Base-by-base conservation (phyloP, 2,888 invertebrate species). In the Biston stratarius region DNA sequence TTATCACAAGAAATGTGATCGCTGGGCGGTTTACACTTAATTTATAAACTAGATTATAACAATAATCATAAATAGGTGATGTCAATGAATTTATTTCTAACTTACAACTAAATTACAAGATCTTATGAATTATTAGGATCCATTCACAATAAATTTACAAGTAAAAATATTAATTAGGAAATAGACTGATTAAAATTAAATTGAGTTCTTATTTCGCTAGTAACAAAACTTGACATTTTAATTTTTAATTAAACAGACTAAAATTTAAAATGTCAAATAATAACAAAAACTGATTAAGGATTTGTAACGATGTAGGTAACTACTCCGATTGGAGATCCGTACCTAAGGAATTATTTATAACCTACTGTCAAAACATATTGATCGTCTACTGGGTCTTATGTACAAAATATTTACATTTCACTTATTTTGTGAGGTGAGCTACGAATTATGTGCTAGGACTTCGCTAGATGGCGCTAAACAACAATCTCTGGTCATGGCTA, bases 41-140 rank as follows among this genome's bases (percentile, higher is more conserved):
- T 51, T 65, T 69, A 66, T 67, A 75, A 71, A 77, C 73, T 75
- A 69, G 10, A 63, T 73, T 79, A 80, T 74, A 81, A 81, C 76
- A 77, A 80, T 82, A 78, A 77, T 78, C 79, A 85, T 81, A 80
- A 81, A 81, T 81, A 79, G 6, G 34, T 58, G 53, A 74, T 79
- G 77, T 82, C 82, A 77, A 81, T 77, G 77, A 74, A 72, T 64
- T 76, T 78, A 76, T 70, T 71, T 62, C 74, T 81, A 84, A 61
- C 76, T 81, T 84, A 84, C 51, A 42, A 70, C 69, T 81, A 83
- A 81, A 57, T 81, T 85, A 85, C 74, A 85, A 83, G 81, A 84
- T 80, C 88, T 88, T 90, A 90, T 76, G 80, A 77, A 81, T 83
- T 91, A 92, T 83, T 92, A 92, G 92, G 91, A 92, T 90, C 83